A percentile compares a stretch with the other conserved stretches of the same genome.
Evolutionary conservation across 2,797 vertebrate species (phyloP).

Genomic region (Phoeniculus purpureus): DNA sequence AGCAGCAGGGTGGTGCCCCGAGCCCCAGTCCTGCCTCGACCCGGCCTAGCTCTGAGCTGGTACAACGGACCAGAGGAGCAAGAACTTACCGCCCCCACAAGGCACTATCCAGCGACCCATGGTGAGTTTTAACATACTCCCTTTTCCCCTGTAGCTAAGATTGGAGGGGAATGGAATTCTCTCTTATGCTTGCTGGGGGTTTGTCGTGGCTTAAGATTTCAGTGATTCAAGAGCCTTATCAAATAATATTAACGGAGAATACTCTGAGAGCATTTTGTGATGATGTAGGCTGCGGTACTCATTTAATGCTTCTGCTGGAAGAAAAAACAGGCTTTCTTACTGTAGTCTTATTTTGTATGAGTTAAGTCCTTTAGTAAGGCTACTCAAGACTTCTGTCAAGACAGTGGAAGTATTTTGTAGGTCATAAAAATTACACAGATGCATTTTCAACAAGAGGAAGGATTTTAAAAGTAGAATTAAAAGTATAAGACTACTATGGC

Average conservation of each 20-base stretch:
- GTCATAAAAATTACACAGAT: background rate
- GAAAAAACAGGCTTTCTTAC: background rate
- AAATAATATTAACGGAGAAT: background rate
- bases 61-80: too few species aligned
- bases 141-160: too few species aligned
- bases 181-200: slow-evolving; percentile 21
- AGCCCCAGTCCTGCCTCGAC: too few species aligned
- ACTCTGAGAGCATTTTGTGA: background rate
- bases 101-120: too few species aligned
- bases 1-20: too few species aligned
- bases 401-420: background rate
- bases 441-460: background rate
- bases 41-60: too few species aligned
- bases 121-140: too few species aligned
- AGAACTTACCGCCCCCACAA: too few species aligned
- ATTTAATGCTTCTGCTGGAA: background rate
- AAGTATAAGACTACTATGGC: background rate
- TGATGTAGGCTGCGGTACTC: background rate
- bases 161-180: too few species aligned
- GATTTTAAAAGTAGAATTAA: accelerated
- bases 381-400: background rate
- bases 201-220: slow-evolving; percentile 24
- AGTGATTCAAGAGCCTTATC: background rate
- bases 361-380: background rate
- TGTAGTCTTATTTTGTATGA: background rate